These are phyloP conservation scores for Thamnophis sirtalis DNA, from an alignment of 2,113 vertebrate species.

Conservation along the genomic window DNA sequence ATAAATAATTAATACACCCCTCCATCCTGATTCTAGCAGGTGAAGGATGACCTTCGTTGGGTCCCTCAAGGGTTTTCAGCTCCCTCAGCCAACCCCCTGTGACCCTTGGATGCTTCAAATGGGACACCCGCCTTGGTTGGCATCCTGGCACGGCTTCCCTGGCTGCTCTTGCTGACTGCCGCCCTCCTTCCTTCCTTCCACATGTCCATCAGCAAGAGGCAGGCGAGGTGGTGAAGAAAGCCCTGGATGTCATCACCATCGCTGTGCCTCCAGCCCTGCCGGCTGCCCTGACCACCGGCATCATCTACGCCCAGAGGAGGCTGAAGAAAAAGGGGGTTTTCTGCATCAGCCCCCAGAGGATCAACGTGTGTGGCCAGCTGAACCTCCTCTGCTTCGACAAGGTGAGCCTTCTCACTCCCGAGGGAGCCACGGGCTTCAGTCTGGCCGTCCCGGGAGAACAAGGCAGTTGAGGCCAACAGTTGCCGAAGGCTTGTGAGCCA, in stretches of 20 bases:
- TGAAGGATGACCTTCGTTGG: not conserved
- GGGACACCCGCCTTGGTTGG: not conserved
- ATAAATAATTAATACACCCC: no score
- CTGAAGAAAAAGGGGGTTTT: conserved; percentile 75
- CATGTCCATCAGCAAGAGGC: conserved; percentile 53
- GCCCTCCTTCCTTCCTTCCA: conserved; percentile 7
- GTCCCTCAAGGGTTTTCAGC: not conserved
- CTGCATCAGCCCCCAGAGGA: conserved; percentile 78
- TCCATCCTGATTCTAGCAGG: not conserved
- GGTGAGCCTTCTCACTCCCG: conserved; percentile 49
- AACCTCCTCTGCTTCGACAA: conserved; percentile 82
- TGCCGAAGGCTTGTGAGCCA: not conserved
- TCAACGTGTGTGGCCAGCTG: conserved; percentile 76
- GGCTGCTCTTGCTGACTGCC: not conserved
- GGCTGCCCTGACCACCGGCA: conserved; percentile 74
- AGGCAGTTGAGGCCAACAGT: not conserved
- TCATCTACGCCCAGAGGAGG: conserved; percentile 74
- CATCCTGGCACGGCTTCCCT: not conserved
- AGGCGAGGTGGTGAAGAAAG: conserved; percentile 72
- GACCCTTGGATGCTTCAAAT: not conserved
- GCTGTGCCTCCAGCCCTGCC: conserved; percentile 76
- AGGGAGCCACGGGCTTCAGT: not conserved
- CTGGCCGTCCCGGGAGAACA: not conserved
- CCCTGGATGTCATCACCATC: conserved; percentile 76
- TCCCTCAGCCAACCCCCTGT: not conserved